Percentiles rank a stretch among this genome's conserved stretches.
Evolutionary conservation across 2,888 invertebrate genomes (phyloP).

Genomic region (Thecocarcelia acutangulata): DNA sequence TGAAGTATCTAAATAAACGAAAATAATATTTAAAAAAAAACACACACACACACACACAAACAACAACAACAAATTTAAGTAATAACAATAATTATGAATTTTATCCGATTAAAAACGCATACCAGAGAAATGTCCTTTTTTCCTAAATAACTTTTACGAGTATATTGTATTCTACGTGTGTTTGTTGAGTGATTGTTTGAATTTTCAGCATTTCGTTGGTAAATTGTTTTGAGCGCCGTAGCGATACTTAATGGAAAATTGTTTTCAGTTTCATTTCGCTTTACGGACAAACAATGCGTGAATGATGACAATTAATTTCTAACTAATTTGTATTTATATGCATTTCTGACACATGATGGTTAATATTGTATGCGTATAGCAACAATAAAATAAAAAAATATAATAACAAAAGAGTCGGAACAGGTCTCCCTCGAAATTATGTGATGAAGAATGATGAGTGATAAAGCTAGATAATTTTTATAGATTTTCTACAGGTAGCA

Average conservation of each 20-base stretch:
- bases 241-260: constrained; percentile 52
- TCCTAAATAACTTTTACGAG: background rate
- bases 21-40: too few species aligned
- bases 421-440: constrained; percentile 13
- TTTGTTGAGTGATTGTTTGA: background rate
- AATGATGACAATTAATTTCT: constrained; percentile 78
- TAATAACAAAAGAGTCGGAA: background rate
- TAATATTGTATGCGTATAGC: constrained; percentile 54
- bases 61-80: constrained; percentile 76
- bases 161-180: background rate
- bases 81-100: constrained; percentile 82
- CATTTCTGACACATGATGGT: constrained; percentile 65
- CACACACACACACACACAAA: background rate
- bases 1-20: background rate
- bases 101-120: constrained; percentile 80
- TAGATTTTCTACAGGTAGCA: too few species aligned
- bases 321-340: constrained; percentile 75
- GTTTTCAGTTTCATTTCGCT: constrained; percentile 23
- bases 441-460: background rate
- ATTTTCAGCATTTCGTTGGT: constrained; percentile 37
- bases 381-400: too few species aligned
- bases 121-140: constrained; percentile 46
- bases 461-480: too few species aligned
- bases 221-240: constrained; percentile 51
- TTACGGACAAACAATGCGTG: constrained; percentile 75